These are phyloP conservation scores for Turritopsis dohrnii DNA, from an alignment of 30 jellyfish, hydroid and myxozoan species.

Conservation along the genomic window DNA sequence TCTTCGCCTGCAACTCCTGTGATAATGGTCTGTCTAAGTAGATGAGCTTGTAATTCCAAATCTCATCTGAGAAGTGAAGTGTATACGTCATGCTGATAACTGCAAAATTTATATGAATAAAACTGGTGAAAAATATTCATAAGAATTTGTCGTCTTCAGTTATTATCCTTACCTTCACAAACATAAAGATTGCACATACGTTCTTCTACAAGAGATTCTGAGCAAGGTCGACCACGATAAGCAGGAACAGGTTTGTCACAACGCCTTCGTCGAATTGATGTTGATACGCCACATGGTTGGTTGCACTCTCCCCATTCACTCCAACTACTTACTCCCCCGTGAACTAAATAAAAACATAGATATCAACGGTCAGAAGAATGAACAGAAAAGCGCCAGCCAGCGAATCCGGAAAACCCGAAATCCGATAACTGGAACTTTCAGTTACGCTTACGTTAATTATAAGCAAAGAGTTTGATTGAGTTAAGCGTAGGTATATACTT, in stretches of 20 bases:
- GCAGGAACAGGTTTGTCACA: slow-evolving; percentile 72
- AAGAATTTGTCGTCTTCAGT: background rate
- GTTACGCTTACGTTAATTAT: too few relatives aligned
- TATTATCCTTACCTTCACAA: slow-evolving; percentile 35
- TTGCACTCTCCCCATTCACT: slow-evolving; percentile 38
- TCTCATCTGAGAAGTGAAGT: slow-evolving; percentile 11
- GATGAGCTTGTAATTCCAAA: background rate
- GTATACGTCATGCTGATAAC: slow-evolving; percentile 1
- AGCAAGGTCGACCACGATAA: slow-evolving; percentile 43
- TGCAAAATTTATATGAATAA: background rate
- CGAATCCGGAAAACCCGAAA: too few relatives aligned
- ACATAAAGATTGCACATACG: slow-evolving; percentile 27
- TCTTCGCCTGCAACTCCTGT: background rate
- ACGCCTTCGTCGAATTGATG: slow-evolving; percentile 35
- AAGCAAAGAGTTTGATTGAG: too few relatives aligned
- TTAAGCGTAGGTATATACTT: background rate
- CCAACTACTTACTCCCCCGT: slow-evolving; percentile 77
- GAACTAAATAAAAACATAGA: slow-evolving; percentile 23
- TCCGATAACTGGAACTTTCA: too few relatives aligned
- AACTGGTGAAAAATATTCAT: background rate
- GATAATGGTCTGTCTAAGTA: background rate
- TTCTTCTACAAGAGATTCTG: slow-evolving; percentile 7
- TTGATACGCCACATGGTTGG: slow-evolving; percentile 68
- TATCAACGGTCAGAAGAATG: background rate
- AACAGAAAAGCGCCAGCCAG: background rate